Base-by-base conservation (phyloP, 2,888 invertebrate genomes). In the Lymantria dispar region DNA sequence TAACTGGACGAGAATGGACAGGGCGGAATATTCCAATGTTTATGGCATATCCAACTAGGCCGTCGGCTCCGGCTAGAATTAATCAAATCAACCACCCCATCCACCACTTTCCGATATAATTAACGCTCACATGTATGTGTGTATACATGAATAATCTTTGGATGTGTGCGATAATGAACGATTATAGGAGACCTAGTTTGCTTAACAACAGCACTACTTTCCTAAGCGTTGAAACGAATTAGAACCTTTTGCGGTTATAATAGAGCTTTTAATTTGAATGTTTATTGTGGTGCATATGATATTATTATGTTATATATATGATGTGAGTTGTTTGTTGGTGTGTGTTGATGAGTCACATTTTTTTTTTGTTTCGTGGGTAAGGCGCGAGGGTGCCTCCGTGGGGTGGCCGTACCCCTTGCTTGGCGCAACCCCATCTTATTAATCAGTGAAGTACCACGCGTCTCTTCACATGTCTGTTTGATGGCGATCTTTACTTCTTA, bases 281-380 rank as follows among this genome's bases (percentile, higher is more conserved):
- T 61, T 62, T 53, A 59, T 64, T 14, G 65, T 65, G 66, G 72
- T 61, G 55, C 72, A 74, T 79, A 74, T 75, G 74, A 68, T 72
- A 62, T 76, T 81, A 65, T 71, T 74, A 62, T 69, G 70, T 66
- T 67, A 52, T 63, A 63, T 57, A 64, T 68, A 62, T 60, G 57
- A 75, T 82, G 80, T 78, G 76, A 71, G 40, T 40, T 40, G 75
- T 81, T 80, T 78, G 81, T 80, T 80, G 63, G 89, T 89, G 87
- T 89, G 87, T 70, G 89, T 91, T 91, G 92, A 92, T 92, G 92
- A 92, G 91, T 92, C 92, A 92, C 91, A 91, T 91, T 91, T 92
- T 91, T 30, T 83, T 91, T 91, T 91, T 92, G 91, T 92, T 91
- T 90, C 84, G 91, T 89, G 91, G 90, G 91, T 89, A 87, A 87